These are phyloP conservation scores for Goniozus legneri DNA, from an alignment of 1,140 invertebrate species.

Conservation along the genomic window DNA sequence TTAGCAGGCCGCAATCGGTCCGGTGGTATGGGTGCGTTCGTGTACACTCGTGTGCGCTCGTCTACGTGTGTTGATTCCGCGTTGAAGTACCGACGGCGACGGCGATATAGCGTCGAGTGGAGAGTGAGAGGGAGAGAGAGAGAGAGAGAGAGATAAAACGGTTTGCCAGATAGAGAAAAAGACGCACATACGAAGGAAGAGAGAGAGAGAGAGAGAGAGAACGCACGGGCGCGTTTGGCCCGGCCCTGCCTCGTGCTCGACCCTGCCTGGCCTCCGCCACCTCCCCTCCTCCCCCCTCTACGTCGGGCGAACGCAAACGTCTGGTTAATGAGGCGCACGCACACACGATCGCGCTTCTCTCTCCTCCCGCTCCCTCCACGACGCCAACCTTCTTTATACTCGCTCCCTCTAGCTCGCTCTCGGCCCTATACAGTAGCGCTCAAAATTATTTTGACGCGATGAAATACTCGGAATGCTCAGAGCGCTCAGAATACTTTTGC, in stretches of 20 bases:
- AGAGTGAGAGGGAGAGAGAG: conserved; percentile 7
- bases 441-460: too few relatives aligned
- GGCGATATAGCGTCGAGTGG: conserved; percentile 19
- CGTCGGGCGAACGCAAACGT: conserved; percentile 31
- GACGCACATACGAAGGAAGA: neutral
- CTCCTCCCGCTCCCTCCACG: conserved; percentile 26
- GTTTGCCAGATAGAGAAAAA: conserved; percentile 1
- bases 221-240: conserved; percentile 15
- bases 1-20: conserved; percentile 42
- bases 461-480: conserved; percentile 2
- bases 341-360: conserved; percentile 37
- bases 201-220: neutral
- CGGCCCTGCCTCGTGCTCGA: conserved; percentile 22
- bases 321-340: conserved; percentile 45
- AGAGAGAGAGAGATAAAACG: conserved; percentile 6
- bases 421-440: conserved; percentile 16
- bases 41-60: too few relatives aligned
- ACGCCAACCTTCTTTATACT: conserved; percentile 31
- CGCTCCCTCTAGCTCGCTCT: conserved; percentile 3
- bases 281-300: conserved; percentile 13
- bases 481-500: too few relatives aligned
- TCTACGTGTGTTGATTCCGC: conserved; percentile 39
- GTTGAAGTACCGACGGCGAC: conserved; percentile 9
- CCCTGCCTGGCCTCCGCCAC: conserved; percentile 19
- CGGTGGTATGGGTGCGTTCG: too few relatives aligned